These are phyloP conservation scores for Caenorhabditis uteleia DNA, from an alignment of 2,888 invertebrate species.

Conservation along the genomic window DNA sequence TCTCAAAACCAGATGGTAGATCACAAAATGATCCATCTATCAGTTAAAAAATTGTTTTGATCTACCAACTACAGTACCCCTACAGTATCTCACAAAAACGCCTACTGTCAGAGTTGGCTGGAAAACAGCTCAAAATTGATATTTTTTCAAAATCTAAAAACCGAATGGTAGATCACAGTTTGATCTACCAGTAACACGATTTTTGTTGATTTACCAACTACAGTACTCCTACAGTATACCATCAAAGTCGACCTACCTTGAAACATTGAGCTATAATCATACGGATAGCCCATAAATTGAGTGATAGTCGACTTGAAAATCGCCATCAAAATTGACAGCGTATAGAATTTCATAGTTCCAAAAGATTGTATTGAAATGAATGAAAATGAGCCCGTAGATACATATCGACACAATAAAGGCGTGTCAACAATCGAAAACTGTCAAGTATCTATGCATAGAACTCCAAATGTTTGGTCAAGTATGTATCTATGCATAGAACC, in stretches of 20 bases:
- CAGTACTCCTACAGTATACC: no score
- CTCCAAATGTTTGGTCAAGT: neutral
- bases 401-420: neutral
- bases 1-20: no score
- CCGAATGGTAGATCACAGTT: neutral
- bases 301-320: no score
- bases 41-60: no score
- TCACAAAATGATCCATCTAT: no score
- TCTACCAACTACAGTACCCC: no score
- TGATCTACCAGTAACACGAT: neutral
- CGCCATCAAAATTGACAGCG: no score
- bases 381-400: neutral
- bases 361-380: neutral
- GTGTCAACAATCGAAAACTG: neutral
- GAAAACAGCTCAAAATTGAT: neutral
- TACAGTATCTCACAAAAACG: neutral
- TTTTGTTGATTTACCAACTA: no score
- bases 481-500: no score
- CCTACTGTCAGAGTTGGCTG: neutral
- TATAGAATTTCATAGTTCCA: neutral
- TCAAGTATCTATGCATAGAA: neutral
- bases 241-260: conserved; percentile 22
- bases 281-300: conserved; percentile 31
- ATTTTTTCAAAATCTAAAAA: neutral
- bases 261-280: conserved; percentile 33